Evolutionary conservation across 2,888 invertebrate species (phyloP).

Genomic region (Rhagonycha fulva): DNA sequence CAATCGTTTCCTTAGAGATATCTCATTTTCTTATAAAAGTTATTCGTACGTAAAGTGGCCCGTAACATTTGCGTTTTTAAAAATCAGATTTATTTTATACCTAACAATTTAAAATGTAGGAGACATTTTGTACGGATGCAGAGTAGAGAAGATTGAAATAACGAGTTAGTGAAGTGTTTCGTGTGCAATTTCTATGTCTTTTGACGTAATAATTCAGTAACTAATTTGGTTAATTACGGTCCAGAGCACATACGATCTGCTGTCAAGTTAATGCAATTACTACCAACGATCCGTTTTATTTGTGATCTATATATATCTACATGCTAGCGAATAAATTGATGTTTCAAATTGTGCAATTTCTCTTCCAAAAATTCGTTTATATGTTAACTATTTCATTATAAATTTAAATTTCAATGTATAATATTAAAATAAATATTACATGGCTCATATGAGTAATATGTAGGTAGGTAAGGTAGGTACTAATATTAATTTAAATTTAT

Average conservation of each 20-base stretch:
- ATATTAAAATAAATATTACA: not conserved
- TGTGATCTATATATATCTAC: constrained; percentile 36
- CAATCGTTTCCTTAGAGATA: constrained; percentile 3
- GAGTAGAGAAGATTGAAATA: not conserved
- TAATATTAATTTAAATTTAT: not conserved
- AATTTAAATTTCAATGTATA: not conserved
- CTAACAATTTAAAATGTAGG: not conserved
- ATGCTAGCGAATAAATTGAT: constrained; percentile 26
- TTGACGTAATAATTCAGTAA: constrained; percentile 22
- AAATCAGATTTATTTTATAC: not conserved
- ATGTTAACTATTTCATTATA: not conserved
- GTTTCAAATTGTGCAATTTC: constrained; percentile 30
- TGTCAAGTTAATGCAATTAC: constrained; percentile 41
- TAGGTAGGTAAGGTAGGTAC: not conserved
- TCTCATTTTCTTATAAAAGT: not conserved
- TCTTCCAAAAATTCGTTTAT: not conserved
- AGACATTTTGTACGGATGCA: not conserved
- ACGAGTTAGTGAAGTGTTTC: constrained; percentile 2
- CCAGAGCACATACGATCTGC: constrained; percentile 35
- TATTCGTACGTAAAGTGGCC: not conserved
- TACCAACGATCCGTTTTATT: constrained; percentile 41
- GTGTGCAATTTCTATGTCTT: constrained; percentile 16
- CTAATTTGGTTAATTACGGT: constrained; percentile 30
- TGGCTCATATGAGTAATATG: not conserved
- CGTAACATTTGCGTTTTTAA: not conserved